Percentiles rank a stretch among this genome's conserved stretches.
Conservation (phyloP, 2,113 vertebrate species). For the Prionailurus viverrinus region DNA sequence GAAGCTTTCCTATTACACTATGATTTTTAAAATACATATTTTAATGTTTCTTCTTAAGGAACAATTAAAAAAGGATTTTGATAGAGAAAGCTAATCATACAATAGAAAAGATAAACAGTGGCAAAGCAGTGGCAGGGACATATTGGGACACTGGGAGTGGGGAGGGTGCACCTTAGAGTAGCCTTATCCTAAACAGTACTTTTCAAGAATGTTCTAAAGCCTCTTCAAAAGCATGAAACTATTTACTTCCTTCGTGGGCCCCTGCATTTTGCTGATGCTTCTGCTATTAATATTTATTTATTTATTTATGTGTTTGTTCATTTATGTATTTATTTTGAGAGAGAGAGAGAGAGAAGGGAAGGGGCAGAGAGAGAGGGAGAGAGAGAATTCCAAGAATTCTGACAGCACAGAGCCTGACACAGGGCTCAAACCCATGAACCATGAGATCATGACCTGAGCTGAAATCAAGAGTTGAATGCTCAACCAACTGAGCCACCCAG, state of each 20-base stretch:
- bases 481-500: too few relatives aligned
- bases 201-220: neutral
- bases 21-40: neutral
- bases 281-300: neutral
- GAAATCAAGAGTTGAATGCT: too few relatives aligned
- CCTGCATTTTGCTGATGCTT: neutral
- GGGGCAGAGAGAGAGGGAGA: too few relatives aligned
- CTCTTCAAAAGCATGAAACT: neutral
- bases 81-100: neutral
- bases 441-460: too few relatives aligned
- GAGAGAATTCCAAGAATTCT: too few relatives aligned
- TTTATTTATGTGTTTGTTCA: neutral
- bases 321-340: too few relatives aligned
- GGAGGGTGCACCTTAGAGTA: neutral
- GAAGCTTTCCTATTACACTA: neutral
- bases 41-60: neutral
- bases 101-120: neutral
- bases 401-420: too few relatives aligned
- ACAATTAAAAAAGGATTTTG: neutral
- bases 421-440: too few relatives aligned
- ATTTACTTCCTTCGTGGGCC: neutral
- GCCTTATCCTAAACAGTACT: neutral
- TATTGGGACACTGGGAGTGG: rapidly evolving
- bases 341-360: too few relatives aligned
- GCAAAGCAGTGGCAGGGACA: neutral